phyloP scores from a whole-genome alignment of 1,140 invertebrate genomes.

The Brachionus sp. region DNA sequence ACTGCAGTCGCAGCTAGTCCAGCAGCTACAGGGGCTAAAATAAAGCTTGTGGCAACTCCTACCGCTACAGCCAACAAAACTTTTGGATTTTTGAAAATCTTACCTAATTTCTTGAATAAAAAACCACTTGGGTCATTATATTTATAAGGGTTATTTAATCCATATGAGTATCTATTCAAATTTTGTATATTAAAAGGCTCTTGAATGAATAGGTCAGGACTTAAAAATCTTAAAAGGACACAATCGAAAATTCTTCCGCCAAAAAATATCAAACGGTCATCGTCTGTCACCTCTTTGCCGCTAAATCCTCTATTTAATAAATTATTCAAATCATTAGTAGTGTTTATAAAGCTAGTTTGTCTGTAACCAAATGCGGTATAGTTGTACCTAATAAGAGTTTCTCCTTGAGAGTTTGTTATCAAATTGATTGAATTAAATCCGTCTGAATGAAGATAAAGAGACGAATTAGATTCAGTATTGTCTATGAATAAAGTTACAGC shows the following conservation, averaged over 20 bases:
- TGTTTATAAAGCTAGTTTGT: conserved; percentile 1
- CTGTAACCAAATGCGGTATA: not conserved
- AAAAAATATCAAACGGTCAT: not conserved
- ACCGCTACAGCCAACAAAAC: not conserved
- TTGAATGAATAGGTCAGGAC: not conserved
- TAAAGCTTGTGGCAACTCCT: not conserved
- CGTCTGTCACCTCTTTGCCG: not conserved
- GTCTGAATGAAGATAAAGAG: not conserved
- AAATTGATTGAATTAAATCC: conserved; percentile 1
- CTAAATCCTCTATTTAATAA: conserved; percentile 5
- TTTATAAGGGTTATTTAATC: not conserved
- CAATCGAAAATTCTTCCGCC: not conserved
- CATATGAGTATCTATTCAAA: not conserved
- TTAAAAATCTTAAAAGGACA: not conserved
- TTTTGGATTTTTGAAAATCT: not conserved
- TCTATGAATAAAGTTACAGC: not conserved
- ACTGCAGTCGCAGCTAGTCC: not conserved
- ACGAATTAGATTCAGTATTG: not conserved
- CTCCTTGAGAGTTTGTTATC: not conserved
- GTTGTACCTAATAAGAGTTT: not conserved
- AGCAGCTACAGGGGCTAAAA: not conserved
- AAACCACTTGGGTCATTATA: not conserved
- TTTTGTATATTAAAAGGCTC: conserved; percentile 18
- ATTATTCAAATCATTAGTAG: not conserved
- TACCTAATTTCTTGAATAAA: not conserved